Percentiles rank a stretch among this genome's conserved stretches.
These are phyloP conservation scores for Platycnemis pennipes DNA, from an alignment of 2,888 invertebrate species.

Conservation along the genomic window DNA sequence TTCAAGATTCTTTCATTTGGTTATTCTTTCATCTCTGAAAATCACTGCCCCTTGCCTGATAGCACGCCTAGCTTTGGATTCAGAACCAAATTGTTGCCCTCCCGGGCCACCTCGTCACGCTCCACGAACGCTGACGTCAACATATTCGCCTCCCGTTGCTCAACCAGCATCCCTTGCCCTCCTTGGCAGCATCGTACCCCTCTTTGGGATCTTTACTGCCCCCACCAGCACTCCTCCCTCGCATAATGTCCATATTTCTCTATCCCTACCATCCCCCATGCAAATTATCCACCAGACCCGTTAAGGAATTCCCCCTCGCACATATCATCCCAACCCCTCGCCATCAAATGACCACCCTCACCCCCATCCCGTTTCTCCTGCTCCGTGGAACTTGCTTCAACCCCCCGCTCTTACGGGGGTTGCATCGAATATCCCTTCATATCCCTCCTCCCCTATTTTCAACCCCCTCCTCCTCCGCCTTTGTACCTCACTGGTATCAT, in stretches of 20 bases:
- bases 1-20: too few species aligned
- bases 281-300: background rate
- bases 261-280: background rate
- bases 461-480: background rate
- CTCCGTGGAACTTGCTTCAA: background rate
- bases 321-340: background rate
- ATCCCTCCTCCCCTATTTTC: background rate
- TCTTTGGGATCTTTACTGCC: background rate
- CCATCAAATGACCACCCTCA: background rate
- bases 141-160: background rate
- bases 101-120: background rate
- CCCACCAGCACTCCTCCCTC: background rate
- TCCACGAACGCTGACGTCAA: background rate
- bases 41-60: background rate
- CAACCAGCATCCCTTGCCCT: background rate
- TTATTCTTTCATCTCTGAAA: too few species aligned
- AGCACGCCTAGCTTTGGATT: background rate
- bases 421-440: background rate
- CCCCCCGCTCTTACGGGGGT: background rate
- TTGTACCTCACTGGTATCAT: too few species aligned
- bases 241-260: constrained; percentile 20
- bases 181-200: background rate
- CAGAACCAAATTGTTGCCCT: background rate
- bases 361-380: background rate
- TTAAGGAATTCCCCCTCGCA: constrained; percentile 36